Conservation (phyloP, 2,797 vertebrate species). For the Lepidocolaptes lacrymiger region DNA sequence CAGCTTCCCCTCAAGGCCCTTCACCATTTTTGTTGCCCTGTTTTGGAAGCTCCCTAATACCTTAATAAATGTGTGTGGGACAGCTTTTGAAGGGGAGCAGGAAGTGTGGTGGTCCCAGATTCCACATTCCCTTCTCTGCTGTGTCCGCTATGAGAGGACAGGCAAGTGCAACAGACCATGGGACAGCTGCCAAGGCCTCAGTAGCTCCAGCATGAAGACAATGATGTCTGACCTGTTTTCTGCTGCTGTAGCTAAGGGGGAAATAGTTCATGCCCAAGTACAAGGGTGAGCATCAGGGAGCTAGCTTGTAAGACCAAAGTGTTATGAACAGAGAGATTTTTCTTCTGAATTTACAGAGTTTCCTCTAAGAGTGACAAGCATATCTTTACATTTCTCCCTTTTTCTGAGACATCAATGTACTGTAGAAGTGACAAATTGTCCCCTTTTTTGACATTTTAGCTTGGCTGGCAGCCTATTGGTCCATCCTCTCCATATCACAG, state of each 20-base stretch:
- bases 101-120: not conserved
- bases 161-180: not conserved
- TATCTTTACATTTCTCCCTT: not conserved
- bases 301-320: not conserved
- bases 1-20: no score
- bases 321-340: not conserved
- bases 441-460: not conserved
- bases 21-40: no score
- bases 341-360: not conserved
- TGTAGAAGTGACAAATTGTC: not conserved
- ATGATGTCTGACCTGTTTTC: not conserved
- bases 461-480: not conserved
- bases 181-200: not conserved
- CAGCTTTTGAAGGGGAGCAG: not conserved
- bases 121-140: not conserved
- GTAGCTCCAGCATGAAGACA: not conserved
- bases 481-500: not conserved
- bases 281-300: not conserved
- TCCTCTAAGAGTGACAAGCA: not conserved
- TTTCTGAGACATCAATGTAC: not conserved
- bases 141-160: not conserved
- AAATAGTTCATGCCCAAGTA: not conserved
- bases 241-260: not conserved
- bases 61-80: rapidly evolving
- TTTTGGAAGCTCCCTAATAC: no score